phyloP scores from a whole-genome alignment of 2,888 invertebrate species.

The Temnothorax rugatulus region DNA sequence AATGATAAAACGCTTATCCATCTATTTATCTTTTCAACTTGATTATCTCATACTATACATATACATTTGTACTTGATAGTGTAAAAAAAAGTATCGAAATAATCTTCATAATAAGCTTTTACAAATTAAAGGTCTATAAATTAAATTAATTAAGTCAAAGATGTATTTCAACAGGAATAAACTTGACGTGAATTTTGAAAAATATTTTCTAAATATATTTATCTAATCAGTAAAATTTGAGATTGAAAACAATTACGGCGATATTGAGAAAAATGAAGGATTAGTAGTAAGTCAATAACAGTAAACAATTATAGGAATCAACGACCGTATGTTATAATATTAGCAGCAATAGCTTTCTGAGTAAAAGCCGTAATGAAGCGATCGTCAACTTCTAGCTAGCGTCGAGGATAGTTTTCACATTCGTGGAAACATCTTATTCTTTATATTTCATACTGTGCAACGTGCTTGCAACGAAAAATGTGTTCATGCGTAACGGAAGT shows the following conservation, averaged over 20 bases:
- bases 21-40: not conserved
- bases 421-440: not conserved
- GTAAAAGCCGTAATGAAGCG: not conserved
- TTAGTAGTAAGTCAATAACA: not conserved
- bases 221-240: not conserved
- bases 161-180: not conserved
- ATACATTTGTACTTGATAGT: not conserved
- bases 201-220: not conserved
- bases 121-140: not conserved
- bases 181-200: not conserved
- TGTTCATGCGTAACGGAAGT: slow-evolving; percentile 41
- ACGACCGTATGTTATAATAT: not conserved
- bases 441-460: slow-evolving; percentile 8
- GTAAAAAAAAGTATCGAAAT: not conserved
- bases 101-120: not conserved
- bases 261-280: not conserved
- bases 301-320: not conserved
- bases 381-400: not conserved
- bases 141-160: not conserved
- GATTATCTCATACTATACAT: not conserved
- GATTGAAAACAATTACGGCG: not conserved
- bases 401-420: not conserved
- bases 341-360: not conserved
- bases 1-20: slow-evolving; percentile 16
- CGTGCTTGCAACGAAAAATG: slow-evolving; percentile 42